A percentile compares a stretch with the other conserved stretches of the same genome.
phyloP scores from a whole-genome alignment of 1,140 invertebrate genomes.

The Plodia interpunctella region DNA sequence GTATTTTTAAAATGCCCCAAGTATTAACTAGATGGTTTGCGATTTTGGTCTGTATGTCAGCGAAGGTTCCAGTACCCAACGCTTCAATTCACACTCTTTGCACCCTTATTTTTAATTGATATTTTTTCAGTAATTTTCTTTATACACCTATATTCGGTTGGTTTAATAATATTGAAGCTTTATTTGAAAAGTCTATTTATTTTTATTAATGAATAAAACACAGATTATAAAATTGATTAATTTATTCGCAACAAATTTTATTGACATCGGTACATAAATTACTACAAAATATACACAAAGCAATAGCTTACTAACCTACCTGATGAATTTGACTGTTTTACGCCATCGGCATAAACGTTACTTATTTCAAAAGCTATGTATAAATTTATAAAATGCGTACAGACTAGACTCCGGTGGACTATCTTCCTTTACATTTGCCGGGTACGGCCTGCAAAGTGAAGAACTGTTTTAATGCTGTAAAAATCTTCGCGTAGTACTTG shows the following conservation, averaged over 20 bases:
- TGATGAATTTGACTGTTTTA: conserved; percentile 37
- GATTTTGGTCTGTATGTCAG: too few relatives aligned
- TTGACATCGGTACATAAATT: conserved; percentile 60
- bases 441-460: conserved; percentile 67
- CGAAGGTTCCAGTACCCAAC: too few relatives aligned
- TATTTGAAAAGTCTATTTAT: too few relatives aligned
- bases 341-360: conserved; percentile 28
- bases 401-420: conserved; percentile 20
- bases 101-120: too few relatives aligned
- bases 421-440: conserved; percentile 69
- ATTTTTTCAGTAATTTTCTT: too few relatives aligned
- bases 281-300: conserved; percentile 57
- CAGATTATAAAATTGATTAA: conserved; percentile 9
- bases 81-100: too few relatives aligned
- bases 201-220: conserved; percentile 3
- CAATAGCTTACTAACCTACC: conserved; percentile 43
- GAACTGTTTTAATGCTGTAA: conserved; percentile 68
- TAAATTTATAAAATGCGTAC: conserved; percentile 14
- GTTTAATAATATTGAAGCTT: too few relatives aligned
- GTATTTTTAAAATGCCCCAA: too few relatives aligned
- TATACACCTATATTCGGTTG: too few relatives aligned
- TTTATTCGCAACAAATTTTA: conserved; percentile 50
- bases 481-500: conserved; percentile 67
- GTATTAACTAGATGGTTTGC: too few relatives aligned
- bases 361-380: conserved; percentile 12